Evolutionary conservation across 2,113 vertebrate genomes (phyloP).

Genomic region (Sula dactylatra): DNA sequence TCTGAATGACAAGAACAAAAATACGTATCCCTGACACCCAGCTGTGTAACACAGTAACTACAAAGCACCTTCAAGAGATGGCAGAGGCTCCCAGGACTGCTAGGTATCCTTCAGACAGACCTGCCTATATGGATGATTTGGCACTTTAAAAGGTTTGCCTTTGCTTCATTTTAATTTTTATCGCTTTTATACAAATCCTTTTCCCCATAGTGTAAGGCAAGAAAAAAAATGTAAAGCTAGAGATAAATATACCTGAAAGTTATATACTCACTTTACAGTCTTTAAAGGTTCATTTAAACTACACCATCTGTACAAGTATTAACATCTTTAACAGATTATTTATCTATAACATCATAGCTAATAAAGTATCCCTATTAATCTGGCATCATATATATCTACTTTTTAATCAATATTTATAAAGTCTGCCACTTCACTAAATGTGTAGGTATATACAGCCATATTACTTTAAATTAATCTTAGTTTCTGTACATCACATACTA

Average conservation of each 20-base stretch:
- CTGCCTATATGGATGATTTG: background rate
- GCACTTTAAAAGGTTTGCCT: background rate
- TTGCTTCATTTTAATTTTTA: background rate
- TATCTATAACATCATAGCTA: background rate
- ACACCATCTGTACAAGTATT: background rate
- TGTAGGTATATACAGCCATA: background rate
- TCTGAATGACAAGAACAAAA: background rate
- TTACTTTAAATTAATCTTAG: background rate
- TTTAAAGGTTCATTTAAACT: background rate
- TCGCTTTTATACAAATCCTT: background rate
- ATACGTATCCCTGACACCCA: background rate
- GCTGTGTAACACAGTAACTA: background rate
- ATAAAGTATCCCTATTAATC: background rate
- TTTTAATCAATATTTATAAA: background rate
- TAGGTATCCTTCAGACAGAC: background rate
- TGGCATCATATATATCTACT: background rate
- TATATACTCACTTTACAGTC: rapidly evolving
- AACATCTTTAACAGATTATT: background rate
- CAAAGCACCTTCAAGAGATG: background rate
- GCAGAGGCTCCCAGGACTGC: background rate
- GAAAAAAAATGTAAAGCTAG: background rate
- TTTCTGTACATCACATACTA: background rate
- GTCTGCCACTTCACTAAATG: background rate
- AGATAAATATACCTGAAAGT: background rate
- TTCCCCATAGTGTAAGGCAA: background rate